Base-by-base conservation (phyloP, 1,140 invertebrate species). In the Nasonia giraulti region DNA sequence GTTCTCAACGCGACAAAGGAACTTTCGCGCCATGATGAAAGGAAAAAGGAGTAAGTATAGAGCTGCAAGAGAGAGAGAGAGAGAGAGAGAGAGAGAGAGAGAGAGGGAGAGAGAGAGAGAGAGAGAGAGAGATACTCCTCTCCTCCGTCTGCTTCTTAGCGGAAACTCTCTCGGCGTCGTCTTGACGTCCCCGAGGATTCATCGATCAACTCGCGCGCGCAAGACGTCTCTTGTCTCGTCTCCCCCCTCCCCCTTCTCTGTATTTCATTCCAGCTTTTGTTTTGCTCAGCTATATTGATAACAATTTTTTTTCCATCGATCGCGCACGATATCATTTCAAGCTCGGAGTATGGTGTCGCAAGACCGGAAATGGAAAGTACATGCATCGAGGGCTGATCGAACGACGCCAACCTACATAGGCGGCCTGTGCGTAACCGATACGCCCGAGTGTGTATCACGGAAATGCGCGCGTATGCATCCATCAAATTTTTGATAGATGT, bases 1-100 rank as follows among this genome's bases (percentile, higher is more conserved):
- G 73, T 75, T 75, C 73, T 14, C 33, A 17, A 75, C 31, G 31
- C 73, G 31, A 75, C 44, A 77, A 77, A 77, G 75, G 75, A 77
- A 77, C 40, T 77, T 77, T 50, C 44, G 40, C 75, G 44, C n/a
- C 20, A 47, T 77, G 75, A 77, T 77, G n/a, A 77, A 77, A 77
- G 75, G 73, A 75, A 40, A 77, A 33, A 50, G 20, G 37, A 40
- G 37, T 40, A 40, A 40, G 69, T 4, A 27, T 27, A 71, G 31
- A 33, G 31, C 69, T 14, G 20, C 27, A 10, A 17, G 14, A 17
- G 73, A 33, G 1, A 40, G 73, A 27, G 44, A 50, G n/a, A 77
- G 27, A 1, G 20, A 77, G 75, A 77, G n/a, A n/a, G n/a, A n/a
- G n/a, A n/a, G n/a, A n/a, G n/a, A n/a, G 75, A 50, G 73, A 75